phyloP scores from a whole-genome alignment of 2,797 vertebrate genomes.

The Hyperoplus lanceolatus region DNA sequence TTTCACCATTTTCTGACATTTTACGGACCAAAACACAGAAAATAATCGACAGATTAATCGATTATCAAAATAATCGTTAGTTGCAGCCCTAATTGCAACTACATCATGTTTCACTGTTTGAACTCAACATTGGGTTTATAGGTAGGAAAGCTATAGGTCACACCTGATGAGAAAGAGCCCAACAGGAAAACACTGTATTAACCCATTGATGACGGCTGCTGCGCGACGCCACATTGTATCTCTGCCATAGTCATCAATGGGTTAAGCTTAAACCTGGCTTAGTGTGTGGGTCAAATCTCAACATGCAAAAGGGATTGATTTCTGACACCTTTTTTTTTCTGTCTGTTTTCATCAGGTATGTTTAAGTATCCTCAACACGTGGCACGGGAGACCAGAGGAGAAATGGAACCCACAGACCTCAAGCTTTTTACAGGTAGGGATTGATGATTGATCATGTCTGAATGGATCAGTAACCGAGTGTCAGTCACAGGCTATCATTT shows the following conservation, averaged over 20 bases:
- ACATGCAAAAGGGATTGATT: background rate
- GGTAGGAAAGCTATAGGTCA: background rate
- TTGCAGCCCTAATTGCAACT: too few species aligned
- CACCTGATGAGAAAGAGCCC: background rate
- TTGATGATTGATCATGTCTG: conserved; percentile 33
- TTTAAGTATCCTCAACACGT: conserved; percentile 99
- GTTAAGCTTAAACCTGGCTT: background rate
- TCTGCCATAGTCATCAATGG: background rate
- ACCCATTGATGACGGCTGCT: too few species aligned
- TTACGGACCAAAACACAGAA: too few species aligned
- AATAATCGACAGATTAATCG: too few species aligned
- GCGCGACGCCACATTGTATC: too few species aligned
- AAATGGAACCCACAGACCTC: conserved; percentile 99
- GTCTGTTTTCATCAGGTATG: conserved; percentile 89
- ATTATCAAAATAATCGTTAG: too few species aligned
- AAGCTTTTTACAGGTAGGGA: conserved; percentile 97
- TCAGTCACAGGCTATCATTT: conserved; percentile 34
- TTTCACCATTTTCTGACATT: too few species aligned
- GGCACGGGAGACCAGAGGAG: conserved; percentile 99
- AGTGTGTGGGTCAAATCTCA: background rate
- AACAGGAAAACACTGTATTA: too few species aligned
- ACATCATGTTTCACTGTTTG: background rate
- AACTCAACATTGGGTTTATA: background rate
- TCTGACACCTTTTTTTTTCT: conserved; percentile 1
- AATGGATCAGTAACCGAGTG: conserved; percentile 33